A percentile compares a stretch with the other conserved stretches of the same genome.
Evolutionary conservation across 1,140 invertebrate species (phyloP).

Genomic region (Micrasema longulum): DNA sequence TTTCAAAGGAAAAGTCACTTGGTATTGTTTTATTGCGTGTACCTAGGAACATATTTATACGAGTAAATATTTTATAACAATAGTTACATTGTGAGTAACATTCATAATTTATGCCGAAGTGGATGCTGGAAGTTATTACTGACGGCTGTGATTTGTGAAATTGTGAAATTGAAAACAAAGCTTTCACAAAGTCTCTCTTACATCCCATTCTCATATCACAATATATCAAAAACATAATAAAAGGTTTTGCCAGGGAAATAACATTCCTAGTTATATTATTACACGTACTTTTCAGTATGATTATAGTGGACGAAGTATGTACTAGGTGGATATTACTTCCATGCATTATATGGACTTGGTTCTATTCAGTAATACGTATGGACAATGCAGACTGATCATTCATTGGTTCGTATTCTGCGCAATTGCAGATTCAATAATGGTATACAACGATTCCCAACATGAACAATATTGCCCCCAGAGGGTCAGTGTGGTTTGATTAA

Average conservation of each 20-base stretch:
- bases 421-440: no score
- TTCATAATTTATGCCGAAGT: not conserved
- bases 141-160: conserved; percentile 13
- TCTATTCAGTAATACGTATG: no score
- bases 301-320: conserved; percentile 1
- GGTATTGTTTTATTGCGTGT: no score
- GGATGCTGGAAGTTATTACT: conserved; percentile 15
- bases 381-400: no score
- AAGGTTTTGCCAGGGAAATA: conserved; percentile 17
- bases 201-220: conserved; percentile 5
- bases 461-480: no score
- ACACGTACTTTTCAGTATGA: conserved; percentile 10
- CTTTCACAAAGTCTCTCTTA: conserved; percentile 21
- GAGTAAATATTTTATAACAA: conserved; percentile 2
- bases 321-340: no score
- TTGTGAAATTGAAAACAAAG: conserved; percentile 25
- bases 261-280: not conserved
- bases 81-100: conserved; percentile 3
- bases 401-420: no score
- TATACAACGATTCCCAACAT: no score
- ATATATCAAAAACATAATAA: conserved; percentile 21
- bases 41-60: no score
- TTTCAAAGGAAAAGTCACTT: no score
- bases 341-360: no score
- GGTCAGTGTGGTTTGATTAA: no score